Evolutionary conservation across 2,888 invertebrate genomes (phyloP).

Genomic region (Oxyteleia sp.): DNA sequence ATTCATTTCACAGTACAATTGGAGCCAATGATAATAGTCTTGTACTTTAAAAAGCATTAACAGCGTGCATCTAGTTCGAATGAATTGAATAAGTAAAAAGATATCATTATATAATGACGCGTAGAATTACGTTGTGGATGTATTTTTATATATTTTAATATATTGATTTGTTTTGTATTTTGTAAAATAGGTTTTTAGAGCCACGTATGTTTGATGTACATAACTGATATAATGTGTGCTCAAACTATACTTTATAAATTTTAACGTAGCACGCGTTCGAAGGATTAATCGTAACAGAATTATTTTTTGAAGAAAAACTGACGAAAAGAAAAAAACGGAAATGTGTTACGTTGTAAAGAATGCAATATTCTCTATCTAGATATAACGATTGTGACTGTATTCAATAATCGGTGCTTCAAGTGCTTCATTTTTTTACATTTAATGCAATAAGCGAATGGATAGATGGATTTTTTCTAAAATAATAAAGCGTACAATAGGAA

Average conservation of each 20-base stretch:
- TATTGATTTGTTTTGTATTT: conserved; percentile 28
- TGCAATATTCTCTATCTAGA: conserved; percentile 31
- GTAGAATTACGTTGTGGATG: conserved; percentile 6
- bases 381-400: conserved; percentile 10
- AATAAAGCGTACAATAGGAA: not conserved
- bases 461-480: not conserved
- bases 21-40: conserved; percentile 58
- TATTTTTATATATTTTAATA: conserved; percentile 51
- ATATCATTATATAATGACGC: conserved; percentile 16
- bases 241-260: conserved; percentile 33
- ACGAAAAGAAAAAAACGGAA: not conserved
- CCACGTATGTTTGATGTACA: conserved; percentile 43
- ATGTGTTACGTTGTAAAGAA: conserved; percentile 13
- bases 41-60: conserved; percentile 21
- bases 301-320: too few relatives aligned
- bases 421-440: conserved; percentile 9
- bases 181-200: conserved; percentile 23
- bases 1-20: conserved; percentile 53
- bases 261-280: conserved; percentile 5
- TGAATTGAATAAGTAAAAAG: conserved; percentile 3
- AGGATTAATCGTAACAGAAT: not conserved
- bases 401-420: conserved; percentile 25
- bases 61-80: conserved; percentile 14
- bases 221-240: conserved; percentile 43
- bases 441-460: not conserved